Conservation (phyloP, 2,113 vertebrate genomes). For the Xenus cinereus region DNA sequence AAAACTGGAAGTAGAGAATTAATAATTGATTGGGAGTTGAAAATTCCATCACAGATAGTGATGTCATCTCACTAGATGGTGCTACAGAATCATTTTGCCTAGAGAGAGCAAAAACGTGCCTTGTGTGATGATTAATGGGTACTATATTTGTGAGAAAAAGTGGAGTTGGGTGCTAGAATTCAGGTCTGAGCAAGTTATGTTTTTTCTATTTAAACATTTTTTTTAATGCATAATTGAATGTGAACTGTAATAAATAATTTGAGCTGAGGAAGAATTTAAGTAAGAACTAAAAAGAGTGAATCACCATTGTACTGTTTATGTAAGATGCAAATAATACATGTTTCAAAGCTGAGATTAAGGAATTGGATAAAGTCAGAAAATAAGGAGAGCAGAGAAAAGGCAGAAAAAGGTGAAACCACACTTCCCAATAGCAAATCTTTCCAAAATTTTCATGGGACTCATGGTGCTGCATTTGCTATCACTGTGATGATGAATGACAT, state of each 20-base stretch:
- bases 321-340: neutral
- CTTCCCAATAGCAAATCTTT: neutral
- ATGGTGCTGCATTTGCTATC: neutral
- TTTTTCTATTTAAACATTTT: neutral
- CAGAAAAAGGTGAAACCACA: neutral
- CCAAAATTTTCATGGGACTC: neutral
- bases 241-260: neutral
- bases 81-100: slow-evolving; percentile 59
- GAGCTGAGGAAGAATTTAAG: neutral
- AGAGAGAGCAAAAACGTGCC: neutral
- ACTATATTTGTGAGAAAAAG: neutral
- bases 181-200: neutral
- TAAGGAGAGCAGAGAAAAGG: neutral
- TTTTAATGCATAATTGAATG: neutral
- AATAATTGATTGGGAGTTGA: neutral
- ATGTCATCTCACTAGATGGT: slow-evolving; percentile 69
- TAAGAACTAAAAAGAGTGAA: neutral
- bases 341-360: neutral
- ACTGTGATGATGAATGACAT: neutral
- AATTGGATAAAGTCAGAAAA: neutral
- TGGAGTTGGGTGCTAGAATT: neutral
- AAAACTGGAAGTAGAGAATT: neutral
- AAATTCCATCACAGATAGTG: neutral
- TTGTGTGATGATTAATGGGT: slow-evolving; percentile 34
- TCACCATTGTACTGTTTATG: neutral